phyloP scores from a whole-genome alignment of 2,113 vertebrate genomes.

The Pteropus alecto region DNA sequence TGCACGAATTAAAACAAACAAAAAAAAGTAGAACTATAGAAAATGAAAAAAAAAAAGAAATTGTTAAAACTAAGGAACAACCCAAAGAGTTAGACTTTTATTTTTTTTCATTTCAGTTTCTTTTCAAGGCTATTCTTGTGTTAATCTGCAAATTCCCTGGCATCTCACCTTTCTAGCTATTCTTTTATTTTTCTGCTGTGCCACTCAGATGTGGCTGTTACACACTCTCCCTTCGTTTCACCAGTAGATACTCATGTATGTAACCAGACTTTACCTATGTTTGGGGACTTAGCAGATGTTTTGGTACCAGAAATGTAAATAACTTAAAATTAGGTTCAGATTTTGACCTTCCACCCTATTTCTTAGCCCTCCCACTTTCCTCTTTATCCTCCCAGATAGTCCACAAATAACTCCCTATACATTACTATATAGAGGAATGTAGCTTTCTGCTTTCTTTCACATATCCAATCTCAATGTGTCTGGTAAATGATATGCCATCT shows the following conservation, averaged over 20 bases:
- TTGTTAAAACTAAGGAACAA: background rate
- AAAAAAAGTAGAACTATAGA: background rate
- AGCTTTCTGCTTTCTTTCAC: background rate
- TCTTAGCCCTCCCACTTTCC: fast-evolving
- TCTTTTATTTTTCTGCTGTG: background rate
- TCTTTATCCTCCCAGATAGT: background rate
- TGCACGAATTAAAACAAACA: background rate
- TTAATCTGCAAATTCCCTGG: background rate
- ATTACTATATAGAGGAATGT: too few species aligned
- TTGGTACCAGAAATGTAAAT: background rate
- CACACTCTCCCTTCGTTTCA: background rate
- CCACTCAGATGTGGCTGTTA: background rate
- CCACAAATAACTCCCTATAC: background rate
- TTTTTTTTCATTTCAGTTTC: background rate
- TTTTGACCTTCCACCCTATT: background rate
- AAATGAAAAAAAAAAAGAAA: background rate
- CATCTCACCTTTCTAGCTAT: background rate
- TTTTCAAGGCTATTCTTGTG: background rate
- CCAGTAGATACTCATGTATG: fast-evolving
- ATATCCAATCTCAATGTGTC: background rate
- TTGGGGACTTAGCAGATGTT: background rate
- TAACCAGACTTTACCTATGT: background rate
- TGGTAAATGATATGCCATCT: background rate
- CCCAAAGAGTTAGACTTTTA: background rate
- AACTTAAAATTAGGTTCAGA: background rate